Evolutionary conservation across 1,140 invertebrate species (phyloP).

Genomic region (Cydia pomonella): DNA sequence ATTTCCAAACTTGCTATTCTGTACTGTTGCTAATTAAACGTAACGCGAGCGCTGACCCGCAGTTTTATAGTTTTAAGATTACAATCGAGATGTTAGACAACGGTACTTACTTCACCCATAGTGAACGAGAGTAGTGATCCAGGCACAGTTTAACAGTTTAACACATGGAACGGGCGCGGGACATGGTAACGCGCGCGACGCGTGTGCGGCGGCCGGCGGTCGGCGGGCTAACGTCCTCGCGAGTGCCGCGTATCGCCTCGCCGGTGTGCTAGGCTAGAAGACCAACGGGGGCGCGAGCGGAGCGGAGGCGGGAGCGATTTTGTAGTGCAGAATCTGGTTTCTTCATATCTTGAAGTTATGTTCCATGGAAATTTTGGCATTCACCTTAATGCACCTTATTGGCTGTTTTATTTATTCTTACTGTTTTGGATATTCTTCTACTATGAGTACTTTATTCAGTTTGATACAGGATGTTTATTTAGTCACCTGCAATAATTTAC

Average conservation of each 20-base stretch:
- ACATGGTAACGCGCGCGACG: slow-evolving; percentile 35
- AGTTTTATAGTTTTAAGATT: slow-evolving; percentile 8
- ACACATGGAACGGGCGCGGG: slow-evolving; percentile 35
- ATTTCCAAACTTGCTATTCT: neutral
- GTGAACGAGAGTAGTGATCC: slow-evolving; percentile 55
- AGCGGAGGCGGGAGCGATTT: slow-evolving; percentile 10
- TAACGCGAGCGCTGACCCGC: slow-evolving; percentile 18
- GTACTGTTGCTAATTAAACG: neutral
- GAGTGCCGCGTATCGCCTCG: slow-evolving; percentile 40
- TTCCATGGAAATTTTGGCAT: too few relatives aligned
- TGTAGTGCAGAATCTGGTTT: neutral
- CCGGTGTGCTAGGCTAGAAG: neutral
- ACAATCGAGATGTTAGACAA: slow-evolving; percentile 40
- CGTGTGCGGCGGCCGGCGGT: slow-evolving; percentile 52
- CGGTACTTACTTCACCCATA: slow-evolving; percentile 75
- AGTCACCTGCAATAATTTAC: too few relatives aligned
- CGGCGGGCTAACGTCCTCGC: slow-evolving; percentile 71
- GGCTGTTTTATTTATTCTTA: neutral
- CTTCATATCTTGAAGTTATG: neutral
- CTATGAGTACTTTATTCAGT: too few relatives aligned
- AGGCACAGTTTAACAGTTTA: slow-evolving; percentile 37
- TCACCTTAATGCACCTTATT: neutral
- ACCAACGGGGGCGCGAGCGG: neutral
- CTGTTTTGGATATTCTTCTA: neutral
- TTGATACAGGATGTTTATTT: too few relatives aligned